Percentiles rank a stretch among this genome's conserved stretches.
These are phyloP conservation scores for Eupsittula cactorum DNA, from an alignment of 2,113 vertebrate species.

Conservation along the genomic window DNA sequence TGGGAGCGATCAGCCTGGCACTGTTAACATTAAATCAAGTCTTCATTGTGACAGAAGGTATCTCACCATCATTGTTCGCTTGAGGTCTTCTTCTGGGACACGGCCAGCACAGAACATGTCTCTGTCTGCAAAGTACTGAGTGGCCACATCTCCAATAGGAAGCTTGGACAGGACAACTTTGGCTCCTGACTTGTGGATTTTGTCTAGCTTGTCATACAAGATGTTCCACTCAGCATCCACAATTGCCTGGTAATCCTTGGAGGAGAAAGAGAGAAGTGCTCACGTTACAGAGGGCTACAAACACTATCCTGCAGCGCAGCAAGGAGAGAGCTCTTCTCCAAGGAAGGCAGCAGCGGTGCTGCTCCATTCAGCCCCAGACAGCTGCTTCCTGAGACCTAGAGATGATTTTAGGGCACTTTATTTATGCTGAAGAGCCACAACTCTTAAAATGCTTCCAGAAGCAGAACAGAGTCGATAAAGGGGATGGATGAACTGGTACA, in stretches of 20 bases:
- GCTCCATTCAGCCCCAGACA: background rate
- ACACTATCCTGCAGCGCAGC: rapidly evolving
- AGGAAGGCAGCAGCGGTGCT: background rate
- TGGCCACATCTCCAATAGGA: slow-evolving; percentile 95
- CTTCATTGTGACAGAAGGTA: rapidly evolving
- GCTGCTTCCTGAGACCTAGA: rapidly evolving
- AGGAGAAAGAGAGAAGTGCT: rapidly evolving
- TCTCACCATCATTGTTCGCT: slow-evolving; percentile 96
- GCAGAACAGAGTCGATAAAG: background rate
- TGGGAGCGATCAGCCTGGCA: background rate
- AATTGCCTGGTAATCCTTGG: slow-evolving; percentile 96
- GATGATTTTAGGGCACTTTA: background rate
- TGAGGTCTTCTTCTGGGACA: slow-evolving; percentile 94
- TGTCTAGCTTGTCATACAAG: slow-evolving; percentile 96
- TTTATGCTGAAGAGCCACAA: background rate
- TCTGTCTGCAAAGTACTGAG: slow-evolving; percentile 95
- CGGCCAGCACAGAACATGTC: slow-evolving; percentile 97
- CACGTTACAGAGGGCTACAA: rapidly evolving
- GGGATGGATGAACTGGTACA: background rate
- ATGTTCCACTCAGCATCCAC: slow-evolving; percentile 98
- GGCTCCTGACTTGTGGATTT: slow-evolving; percentile 90
- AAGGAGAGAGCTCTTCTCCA: background rate
- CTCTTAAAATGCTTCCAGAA: background rate
- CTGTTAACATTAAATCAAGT: rapidly evolving
- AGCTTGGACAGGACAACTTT: slow-evolving; percentile 96